These are phyloP conservation scores for Stegostoma tigrinum DNA, from an alignment of 2,113 vertebrate genomes.

Conservation along the genomic window DNA sequence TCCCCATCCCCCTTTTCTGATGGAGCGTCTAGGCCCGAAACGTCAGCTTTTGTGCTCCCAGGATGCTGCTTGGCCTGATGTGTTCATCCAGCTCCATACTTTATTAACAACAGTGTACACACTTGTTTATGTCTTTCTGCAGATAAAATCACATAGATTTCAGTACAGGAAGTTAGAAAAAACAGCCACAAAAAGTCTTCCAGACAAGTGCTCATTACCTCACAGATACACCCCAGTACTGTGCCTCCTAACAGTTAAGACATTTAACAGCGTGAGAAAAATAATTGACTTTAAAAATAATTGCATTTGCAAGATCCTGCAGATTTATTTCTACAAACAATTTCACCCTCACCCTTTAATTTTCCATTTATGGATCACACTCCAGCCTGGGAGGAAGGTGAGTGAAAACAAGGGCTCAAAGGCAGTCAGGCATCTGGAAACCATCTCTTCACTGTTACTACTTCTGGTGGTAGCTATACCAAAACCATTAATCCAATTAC, in stretches of 20 bases:
- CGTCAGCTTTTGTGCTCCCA: no score
- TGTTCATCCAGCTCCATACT: no score
- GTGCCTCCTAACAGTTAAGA: not conserved
- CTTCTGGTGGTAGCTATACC: not conserved
- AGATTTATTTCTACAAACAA: not conserved
- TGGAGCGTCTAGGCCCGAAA: no score
- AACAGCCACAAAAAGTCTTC: not conserved
- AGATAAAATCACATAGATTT: not conserved
- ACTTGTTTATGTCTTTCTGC: not conserved
- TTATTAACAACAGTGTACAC: no score
- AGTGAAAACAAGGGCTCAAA: not conserved
- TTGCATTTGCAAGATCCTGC: not conserved
- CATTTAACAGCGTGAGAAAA: not conserved
- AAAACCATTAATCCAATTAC: not conserved
- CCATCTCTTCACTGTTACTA: not conserved
- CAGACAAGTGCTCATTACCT: not conserved
- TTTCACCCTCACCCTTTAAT: not conserved
- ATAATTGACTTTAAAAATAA: not conserved
- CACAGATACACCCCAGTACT: not conserved
- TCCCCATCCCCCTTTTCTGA: no score
- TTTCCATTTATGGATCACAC: not conserved
- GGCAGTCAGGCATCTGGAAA: slow-evolving; percentile 3
- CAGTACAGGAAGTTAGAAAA: not conserved
- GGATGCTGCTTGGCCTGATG: no score
- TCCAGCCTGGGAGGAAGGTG: not conserved